Evolutionary conservation across 2,888 invertebrate genomes (phyloP).

Genomic region (Athripsodes cinereus): DNA sequence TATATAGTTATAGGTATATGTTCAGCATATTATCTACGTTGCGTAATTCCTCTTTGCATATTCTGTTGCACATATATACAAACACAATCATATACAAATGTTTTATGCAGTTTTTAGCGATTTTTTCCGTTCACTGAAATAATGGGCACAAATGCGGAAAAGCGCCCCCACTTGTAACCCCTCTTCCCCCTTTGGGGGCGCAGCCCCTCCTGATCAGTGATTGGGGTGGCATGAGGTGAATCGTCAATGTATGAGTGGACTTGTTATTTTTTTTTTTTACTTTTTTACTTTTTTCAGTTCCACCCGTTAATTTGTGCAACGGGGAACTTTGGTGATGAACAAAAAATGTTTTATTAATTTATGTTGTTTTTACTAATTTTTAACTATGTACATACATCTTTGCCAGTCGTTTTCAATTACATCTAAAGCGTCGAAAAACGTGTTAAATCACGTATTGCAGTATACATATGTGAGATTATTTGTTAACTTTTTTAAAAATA

Average conservation of each 20-base stretch:
- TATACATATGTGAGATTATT: background rate
- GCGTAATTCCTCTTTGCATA: no score
- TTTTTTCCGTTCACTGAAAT: conserved; percentile 28
- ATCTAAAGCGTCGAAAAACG: background rate
- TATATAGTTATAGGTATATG: no score
- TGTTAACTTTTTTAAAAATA: background rate
- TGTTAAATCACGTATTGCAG: background rate
- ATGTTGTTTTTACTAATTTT: no score
- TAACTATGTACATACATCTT: background rate
- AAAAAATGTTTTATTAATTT: background rate
- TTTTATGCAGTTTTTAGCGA: conserved; percentile 24
- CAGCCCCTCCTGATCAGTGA: background rate
- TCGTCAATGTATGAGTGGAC: background rate
- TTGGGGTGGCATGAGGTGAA: conserved; percentile 6
- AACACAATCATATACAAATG: conserved; percentile 17
- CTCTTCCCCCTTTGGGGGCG: background rate
- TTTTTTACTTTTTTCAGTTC: background rate
- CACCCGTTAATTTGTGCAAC: background rate
- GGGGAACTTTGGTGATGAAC: background rate
- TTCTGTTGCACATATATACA: background rate
- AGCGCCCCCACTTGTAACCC: conserved; percentile 15
- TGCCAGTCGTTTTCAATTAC: background rate
- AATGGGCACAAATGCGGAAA: conserved; percentile 29
- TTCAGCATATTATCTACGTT: no score
- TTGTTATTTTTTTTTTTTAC: conserved; percentile 5